These are phyloP conservation scores for Mirounga angustirostris DNA, from an alignment of 2,113 vertebrate species.

Conservation along the genomic window DNA sequence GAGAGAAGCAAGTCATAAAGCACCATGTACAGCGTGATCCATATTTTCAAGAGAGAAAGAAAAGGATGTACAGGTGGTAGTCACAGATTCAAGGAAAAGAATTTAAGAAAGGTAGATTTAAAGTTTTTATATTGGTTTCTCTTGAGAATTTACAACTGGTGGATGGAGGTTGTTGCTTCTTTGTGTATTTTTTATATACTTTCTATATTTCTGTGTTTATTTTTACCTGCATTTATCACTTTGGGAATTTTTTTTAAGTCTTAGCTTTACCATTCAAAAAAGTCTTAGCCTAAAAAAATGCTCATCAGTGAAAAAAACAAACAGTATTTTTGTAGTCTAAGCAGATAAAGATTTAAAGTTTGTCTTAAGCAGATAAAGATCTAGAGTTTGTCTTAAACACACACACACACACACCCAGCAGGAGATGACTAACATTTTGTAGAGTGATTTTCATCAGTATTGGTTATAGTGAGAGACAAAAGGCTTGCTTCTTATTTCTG, in stretches of 20 bases:
- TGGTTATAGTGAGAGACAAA: neutral
- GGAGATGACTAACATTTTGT: neutral
- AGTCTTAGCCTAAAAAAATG: neutral
- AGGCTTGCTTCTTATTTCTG: neutral
- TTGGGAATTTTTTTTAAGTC: neutral
- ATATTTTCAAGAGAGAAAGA: neutral
- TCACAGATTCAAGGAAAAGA: neutral
- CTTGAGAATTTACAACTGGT: neutral
- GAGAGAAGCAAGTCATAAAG: neutral
- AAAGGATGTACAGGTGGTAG: neutral
- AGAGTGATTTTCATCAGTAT: neutral
- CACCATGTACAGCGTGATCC: neutral
- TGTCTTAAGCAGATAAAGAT: neutral
- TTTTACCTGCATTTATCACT: neutral
- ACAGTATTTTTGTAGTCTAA: conserved; percentile 10
- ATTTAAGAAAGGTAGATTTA: neutral
- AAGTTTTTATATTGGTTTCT: neutral
- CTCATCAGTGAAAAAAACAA: neutral
- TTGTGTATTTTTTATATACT: neutral
- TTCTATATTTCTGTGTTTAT: neutral
- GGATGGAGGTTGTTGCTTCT: neutral
- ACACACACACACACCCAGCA: neutral
- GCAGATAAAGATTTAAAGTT: neutral
- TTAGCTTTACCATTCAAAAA: neutral
- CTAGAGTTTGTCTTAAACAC: neutral